phyloP scores from a whole-genome alignment of 2,113 vertebrate species.

The Cochlearius cochlearius region DNA sequence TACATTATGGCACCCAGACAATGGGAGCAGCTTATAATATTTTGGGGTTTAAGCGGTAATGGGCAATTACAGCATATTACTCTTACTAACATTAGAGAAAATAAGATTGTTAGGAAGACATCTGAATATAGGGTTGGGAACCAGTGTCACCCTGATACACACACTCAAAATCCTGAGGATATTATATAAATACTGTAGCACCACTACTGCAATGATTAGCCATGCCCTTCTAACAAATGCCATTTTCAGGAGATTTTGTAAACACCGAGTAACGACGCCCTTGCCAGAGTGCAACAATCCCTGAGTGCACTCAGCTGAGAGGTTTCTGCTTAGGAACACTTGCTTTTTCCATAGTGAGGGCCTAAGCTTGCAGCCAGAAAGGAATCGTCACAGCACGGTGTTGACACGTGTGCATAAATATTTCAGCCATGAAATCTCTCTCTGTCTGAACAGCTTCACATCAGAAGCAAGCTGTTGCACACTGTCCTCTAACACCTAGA shows the following conservation, averaged over 20 bases:
- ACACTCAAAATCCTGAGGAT: neutral
- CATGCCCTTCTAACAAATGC: neutral
- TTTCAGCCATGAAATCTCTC: neutral
- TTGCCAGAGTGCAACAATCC: neutral
- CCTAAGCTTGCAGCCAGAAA: neutral
- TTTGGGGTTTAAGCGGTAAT: neutral
- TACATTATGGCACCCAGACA: neutral
- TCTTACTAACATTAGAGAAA: neutral
- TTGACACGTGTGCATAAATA: neutral
- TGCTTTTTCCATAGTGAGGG: neutral
- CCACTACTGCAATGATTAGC: neutral
- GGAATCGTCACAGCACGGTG: neutral
- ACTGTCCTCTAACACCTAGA: neutral
- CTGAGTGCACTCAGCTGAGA: neutral
- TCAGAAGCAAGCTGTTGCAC: neutral
- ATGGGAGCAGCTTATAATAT: neutral
- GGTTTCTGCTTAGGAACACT: neutral
- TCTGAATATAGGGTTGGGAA: neutral
- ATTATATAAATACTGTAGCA: neutral
- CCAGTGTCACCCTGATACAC: neutral
- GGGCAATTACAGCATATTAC: neutral
- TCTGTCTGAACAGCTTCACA: neutral
- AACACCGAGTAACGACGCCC: rapidly evolving
- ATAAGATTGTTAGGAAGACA: neutral
- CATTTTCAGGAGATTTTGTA: neutral